Evolutionary conservation across 2,797 vertebrate species (phyloP), one percentile per base, ranked within the genome.

Genomic region (Gila robusta): DNA sequence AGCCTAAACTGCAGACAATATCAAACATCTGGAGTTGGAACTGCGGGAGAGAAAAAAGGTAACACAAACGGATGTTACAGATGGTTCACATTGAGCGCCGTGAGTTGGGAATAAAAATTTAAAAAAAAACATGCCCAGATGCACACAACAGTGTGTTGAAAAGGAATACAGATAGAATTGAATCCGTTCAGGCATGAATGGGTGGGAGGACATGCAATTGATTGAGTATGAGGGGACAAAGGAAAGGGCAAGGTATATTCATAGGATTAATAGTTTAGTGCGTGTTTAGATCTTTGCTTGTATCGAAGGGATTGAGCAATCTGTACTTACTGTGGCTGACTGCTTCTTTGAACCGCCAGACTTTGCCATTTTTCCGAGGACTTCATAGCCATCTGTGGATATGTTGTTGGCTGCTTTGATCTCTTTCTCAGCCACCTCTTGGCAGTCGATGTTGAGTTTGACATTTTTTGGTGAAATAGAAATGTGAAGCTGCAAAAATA

Each of bases 21-120:
- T 99, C 99, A 90, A 99, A 99, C 96, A 97, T 99, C 96, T 99
- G 99, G 92, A 99, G 97, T 95, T 99, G 97, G 95, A 99, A 97
- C 99, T 99, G 90, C 88, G 95, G 81, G 72, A 84, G 88, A 92
- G 72, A 85, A 47, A 80, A 79, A 52, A 9, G 66, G 84, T 82
- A 90, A 91, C 72, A 91, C 86, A 19, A 85, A 88, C 19, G 79
- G 82, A 91, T 92, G 92, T 94, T 92, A 94, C 88, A 93, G 93
- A 93, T 91, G 89, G 91, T 89, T 93, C 82, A 81, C 82, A 93
- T 92, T 89, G 82, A 87, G 84, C 32, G 11, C 11, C 47, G 88
- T 81, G 73, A 78, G 79, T 92, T 59, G 85, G 83, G 47, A 87
- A 89, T 81, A 79, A 62, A 90, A 90, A 92, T 35, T n/a, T n/a